Conservation (phyloP, 2,113 vertebrate species). For the Formicarius rufipectus region DNA sequence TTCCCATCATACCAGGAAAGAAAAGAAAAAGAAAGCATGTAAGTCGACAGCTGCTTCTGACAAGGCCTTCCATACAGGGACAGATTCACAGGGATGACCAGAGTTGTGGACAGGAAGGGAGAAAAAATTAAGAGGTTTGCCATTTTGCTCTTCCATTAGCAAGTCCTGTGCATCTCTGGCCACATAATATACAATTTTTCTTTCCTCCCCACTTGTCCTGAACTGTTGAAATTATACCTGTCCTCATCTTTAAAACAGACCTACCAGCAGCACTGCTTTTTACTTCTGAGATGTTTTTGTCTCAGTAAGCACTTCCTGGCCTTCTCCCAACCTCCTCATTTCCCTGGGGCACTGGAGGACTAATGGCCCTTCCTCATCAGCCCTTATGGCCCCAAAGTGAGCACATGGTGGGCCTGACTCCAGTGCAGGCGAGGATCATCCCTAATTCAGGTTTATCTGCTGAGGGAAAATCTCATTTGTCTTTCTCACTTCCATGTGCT, state of each 20-base stretch:
- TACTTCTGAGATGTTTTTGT: neutral
- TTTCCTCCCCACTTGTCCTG: neutral
- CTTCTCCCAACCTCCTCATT: neutral
- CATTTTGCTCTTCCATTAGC: neutral
- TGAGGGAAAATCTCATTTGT: neutral
- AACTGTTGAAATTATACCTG: neutral
- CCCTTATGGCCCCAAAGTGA: neutral
- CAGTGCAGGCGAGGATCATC: neutral
- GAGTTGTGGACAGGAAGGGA: neutral
- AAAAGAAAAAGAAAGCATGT: neutral
- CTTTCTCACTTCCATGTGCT: neutral
- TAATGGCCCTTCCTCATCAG: neutral
- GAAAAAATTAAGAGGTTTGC: neutral
- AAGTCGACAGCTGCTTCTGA: neutral
- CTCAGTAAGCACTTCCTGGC: rapidly evolving
- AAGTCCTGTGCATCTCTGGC: neutral
- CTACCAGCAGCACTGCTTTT: neutral
- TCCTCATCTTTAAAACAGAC: neutral
- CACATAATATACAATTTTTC: neutral
- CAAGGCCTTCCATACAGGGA: neutral
- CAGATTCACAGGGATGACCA: neutral
- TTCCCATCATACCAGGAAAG: neutral
- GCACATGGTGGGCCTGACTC: neutral
- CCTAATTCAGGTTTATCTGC: neutral
- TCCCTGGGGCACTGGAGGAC: neutral